Conservation (phyloP, 2,888 invertebrate species). For the Busseola fusca region DNA sequence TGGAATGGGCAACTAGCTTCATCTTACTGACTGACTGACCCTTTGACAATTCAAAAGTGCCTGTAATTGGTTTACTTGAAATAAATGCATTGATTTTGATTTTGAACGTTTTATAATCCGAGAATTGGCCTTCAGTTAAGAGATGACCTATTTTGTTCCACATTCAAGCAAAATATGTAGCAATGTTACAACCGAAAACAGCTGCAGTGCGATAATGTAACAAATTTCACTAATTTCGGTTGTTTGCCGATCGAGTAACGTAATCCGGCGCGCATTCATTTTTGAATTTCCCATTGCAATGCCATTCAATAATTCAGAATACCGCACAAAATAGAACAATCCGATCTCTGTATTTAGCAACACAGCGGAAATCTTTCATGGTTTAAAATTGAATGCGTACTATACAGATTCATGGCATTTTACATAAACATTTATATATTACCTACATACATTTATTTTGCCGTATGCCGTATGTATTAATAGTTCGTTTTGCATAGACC, state of each 20-base stretch:
- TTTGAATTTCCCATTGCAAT: slow-evolving; percentile 19
- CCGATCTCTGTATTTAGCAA: slow-evolving; percentile 5
- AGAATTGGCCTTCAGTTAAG: no score
- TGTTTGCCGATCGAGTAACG: slow-evolving; percentile 25
- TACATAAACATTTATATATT: neutral
- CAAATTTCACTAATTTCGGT: slow-evolving; percentile 34
- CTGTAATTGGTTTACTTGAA: no score
- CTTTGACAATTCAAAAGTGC: no score
- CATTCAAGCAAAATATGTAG: neutral
- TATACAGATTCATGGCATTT: slow-evolving; percentile 6
- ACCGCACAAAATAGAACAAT: slow-evolving; percentile 17
- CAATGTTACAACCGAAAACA: slow-evolving; percentile 1
- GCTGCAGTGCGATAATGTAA: slow-evolving; percentile 14
- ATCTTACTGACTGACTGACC: no score
- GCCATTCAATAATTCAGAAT: slow-evolving; percentile 34
- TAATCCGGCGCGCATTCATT: slow-evolving; percentile 20
- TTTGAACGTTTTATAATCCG: no score
- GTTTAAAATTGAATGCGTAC: slow-evolving; percentile 14
- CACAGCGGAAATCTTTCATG: neutral
- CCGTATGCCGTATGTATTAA: neutral
- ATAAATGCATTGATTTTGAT: no score
- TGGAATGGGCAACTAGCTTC: no score
- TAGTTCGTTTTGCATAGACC: slow-evolving; percentile 11
- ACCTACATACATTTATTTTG: neutral
- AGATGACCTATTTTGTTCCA: neutral